Percentiles rank a stretch among this genome's conserved stretches.
Evolutionary conservation across 2,113 vertebrate genomes (phyloP).

Genomic region (Lampris incognitus): DNA sequence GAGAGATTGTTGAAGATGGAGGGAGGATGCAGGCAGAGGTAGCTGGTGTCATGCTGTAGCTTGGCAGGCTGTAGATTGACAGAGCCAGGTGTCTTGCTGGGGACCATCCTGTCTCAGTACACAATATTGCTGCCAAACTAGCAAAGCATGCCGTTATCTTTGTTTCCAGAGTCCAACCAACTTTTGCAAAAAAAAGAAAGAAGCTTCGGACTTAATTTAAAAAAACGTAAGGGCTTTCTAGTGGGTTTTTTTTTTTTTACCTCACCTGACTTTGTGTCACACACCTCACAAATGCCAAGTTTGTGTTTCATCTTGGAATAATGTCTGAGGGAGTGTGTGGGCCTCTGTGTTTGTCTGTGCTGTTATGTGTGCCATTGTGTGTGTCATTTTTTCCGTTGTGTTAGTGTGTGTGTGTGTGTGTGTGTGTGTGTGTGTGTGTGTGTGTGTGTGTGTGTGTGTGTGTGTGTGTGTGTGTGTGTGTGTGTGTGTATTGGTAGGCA

Average conservation of each 20-base stretch:
- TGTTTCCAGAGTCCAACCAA: conserved; percentile 41
- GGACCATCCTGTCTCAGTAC: conserved; percentile 32
- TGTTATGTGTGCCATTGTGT: background rate
- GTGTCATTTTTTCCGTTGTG: background rate
- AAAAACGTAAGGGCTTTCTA: background rate
- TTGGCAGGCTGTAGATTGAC: conserved; percentile 55
- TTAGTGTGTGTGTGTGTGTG: conserved; percentile 12
- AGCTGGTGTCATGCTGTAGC: conserved; percentile 56
- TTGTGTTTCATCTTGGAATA: conserved; percentile 46
- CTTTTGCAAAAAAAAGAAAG: conserved; percentile 26
- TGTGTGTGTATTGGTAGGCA: conserved; percentile 65
- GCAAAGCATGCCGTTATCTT: conserved; percentile 52
- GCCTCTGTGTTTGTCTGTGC: conserved; percentile 15
- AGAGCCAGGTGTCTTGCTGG: conserved; percentile 46
- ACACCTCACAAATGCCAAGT: conserved; percentile 50
- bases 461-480: conserved; percentile 32
- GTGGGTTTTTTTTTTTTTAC: conserved; percentile 3
- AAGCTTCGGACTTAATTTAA: conserved; percentile 19
- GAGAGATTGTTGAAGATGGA: conserved; percentile 42
- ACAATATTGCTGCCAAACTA: conserved; percentile 45
- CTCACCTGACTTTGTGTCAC: conserved; percentile 28
- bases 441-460: conserved; percentile 20
- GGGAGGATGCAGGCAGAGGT: conserved; percentile 42
- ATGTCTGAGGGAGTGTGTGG: conserved; percentile 51
- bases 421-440: conserved; percentile 33